A percentile compares a stretch with the other conserved stretches of the same genome.
Evolutionary conservation across 2,113 vertebrate genomes (phyloP).

Genomic region (Dromas ardeola): DNA sequence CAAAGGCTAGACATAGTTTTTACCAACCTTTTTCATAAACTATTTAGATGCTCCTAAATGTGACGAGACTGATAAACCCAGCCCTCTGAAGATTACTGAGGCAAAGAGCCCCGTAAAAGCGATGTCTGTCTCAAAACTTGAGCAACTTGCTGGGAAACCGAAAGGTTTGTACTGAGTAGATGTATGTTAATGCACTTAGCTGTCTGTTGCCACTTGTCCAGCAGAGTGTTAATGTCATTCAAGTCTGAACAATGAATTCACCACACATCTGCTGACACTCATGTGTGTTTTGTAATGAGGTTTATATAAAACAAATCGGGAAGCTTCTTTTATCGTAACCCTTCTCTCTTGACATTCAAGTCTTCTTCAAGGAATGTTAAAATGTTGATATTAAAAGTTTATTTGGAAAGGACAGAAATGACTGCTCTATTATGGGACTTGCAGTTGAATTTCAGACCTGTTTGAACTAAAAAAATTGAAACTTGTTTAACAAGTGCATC

Average conservation of each 20-base stretch:
- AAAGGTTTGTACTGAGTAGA: constrained; percentile 62
- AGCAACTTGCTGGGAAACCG: constrained; percentile 6
- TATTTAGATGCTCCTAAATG: constrained; percentile 49
- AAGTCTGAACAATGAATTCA: background rate
- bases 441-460: background rate
- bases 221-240: background rate
- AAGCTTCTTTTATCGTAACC: background rate
- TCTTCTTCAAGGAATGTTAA: background rate
- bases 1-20: background rate
- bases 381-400: background rate
- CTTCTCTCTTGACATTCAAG: background rate
- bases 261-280: background rate
- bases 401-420: background rate
- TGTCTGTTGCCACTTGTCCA: background rate
- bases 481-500: background rate
- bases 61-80: constrained; percentile 58
- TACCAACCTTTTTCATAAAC: background rate
- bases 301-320: background rate
- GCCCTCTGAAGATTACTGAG: constrained; percentile 55
- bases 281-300: background rate
- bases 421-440: background rate
- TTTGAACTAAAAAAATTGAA: background rate
- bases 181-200: background rate
- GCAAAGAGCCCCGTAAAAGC: constrained; percentile 55
- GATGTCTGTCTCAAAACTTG: background rate